phyloP scores from a whole-genome alignment of 2,113 vertebrate genomes.

The Hemichromis elongatus region DNA sequence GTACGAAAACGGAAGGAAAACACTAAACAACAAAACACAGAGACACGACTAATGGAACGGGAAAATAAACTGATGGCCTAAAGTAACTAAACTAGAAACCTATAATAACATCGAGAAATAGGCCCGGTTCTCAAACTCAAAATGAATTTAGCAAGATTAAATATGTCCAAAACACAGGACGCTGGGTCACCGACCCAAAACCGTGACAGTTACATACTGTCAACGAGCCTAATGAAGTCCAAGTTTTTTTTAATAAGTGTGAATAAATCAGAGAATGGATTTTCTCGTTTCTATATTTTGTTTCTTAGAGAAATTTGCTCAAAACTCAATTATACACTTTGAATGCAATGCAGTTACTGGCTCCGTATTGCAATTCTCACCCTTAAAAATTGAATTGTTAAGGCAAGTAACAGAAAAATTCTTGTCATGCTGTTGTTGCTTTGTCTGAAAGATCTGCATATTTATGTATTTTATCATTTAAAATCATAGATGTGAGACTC shows the following conservation, averaged over 20 bases:
- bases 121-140: background rate
- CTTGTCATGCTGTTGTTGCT: background rate
- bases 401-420: background rate
- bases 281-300: background rate
- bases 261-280: background rate
- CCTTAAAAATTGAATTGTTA: background rate
- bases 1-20: background rate
- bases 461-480: background rate
- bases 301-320: background rate
- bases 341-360: background rate
- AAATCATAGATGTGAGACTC: background rate
- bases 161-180: background rate
- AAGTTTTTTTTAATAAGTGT: background rate
- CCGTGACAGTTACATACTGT: background rate
- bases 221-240: background rate
- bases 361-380: background rate
- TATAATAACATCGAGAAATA: background rate
- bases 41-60: rapidly evolving
- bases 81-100: background rate
- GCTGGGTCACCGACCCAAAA: background rate
- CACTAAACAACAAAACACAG: background rate
- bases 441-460: background rate
- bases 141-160: background rate
- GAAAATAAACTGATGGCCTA: background rate
- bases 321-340: background rate